Percentiles rank a stretch among this genome's conserved stretches.
phyloP scores from a whole-genome alignment of 2,797 vertebrate species.

The Pogonophryne albipinna region DNA sequence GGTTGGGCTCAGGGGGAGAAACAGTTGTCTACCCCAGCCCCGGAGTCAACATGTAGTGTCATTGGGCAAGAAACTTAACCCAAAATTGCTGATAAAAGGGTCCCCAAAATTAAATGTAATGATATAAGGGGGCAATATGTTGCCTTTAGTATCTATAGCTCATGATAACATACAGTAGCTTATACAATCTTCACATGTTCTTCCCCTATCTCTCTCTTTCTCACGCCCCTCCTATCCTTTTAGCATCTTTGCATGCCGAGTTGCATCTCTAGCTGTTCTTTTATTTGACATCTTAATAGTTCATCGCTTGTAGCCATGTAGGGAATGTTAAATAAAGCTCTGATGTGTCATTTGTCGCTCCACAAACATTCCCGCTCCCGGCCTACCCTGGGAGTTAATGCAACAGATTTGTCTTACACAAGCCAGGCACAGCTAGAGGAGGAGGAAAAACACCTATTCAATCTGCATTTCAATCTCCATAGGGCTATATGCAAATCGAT shows the following conservation, averaged over 20 bases:
- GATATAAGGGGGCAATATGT: neutral
- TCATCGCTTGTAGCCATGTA: constrained; percentile 78
- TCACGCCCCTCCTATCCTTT: constrained; percentile 45
- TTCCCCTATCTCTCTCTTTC: constrained; percentile 6
- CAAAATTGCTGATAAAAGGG: too few species aligned
- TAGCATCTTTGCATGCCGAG: constrained; percentile 68
- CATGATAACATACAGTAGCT: constrained; percentile 14
- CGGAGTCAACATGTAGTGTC: too few species aligned
- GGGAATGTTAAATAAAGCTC: constrained; percentile 82
- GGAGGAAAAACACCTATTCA: constrained; percentile 73
- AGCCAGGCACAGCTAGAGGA: constrained; percentile 72
- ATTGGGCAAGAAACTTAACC: too few species aligned
- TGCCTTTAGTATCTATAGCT: constrained; percentile 3
- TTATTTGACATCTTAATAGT: constrained; percentile 81
- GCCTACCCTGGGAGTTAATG: constrained; percentile 83
- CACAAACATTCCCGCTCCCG: constrained; percentile 78
- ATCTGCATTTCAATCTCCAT: constrained; percentile 82
- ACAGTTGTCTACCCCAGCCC: too few species aligned
- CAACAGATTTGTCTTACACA: constrained; percentile 83
- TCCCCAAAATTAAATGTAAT: too few species aligned
- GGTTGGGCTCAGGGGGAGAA: too few species aligned
- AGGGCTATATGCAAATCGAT: constrained; percentile 77
- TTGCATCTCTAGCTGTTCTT: constrained; percentile 66
- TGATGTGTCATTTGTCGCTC: constrained; percentile 83
- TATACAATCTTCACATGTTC: constrained; percentile 7